Conservation (phyloP, 2,888 invertebrate genomes). For the Stenodera caucasica region DNA sequence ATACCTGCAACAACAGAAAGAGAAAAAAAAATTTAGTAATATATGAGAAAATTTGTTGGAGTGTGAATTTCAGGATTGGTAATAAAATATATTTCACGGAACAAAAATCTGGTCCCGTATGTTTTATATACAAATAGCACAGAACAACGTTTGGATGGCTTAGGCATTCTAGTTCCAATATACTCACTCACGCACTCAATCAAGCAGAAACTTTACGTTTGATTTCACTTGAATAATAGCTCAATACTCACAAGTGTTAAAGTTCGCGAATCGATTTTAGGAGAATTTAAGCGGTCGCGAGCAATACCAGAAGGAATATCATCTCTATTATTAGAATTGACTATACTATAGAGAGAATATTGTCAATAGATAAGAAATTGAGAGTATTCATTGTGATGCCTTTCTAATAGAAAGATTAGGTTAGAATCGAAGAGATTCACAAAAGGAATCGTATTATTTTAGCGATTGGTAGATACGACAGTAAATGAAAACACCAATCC, state of each 20-base stretch:
- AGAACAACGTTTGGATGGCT: slow-evolving; percentile 19
- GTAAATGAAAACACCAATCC: slow-evolving; percentile 25
- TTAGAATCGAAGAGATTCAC: slow-evolving; percentile 40
- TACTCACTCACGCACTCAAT: slow-evolving; percentile 49
- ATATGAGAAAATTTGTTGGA: slow-evolving; percentile 39
- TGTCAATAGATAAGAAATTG: slow-evolving; percentile 41
- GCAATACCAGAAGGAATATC: too few relatives aligned
- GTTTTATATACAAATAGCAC: slow-evolving; percentile 31
- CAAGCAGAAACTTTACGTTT: slow-evolving; percentile 53
- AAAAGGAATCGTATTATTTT: slow-evolving; percentile 24
- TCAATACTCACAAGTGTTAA: slow-evolving; percentile 49
- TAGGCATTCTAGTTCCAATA: slow-evolving; percentile 37
- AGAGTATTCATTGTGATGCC: slow-evolving; percentile 45
- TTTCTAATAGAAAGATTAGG: slow-evolving; percentile 46
- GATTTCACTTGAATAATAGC: slow-evolving; percentile 53
- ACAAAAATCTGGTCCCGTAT: slow-evolving; percentile 31
- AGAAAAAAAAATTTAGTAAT: too few relatives aligned
- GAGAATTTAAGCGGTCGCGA: slow-evolving; percentile 39
- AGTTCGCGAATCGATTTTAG: slow-evolving; percentile 42
- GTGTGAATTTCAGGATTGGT: slow-evolving; percentile 39
- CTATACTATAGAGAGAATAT: too few relatives aligned
- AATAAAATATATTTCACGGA: slow-evolving; percentile 39
- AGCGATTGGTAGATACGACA: slow-evolving; percentile 27
- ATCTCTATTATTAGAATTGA: too few relatives aligned
- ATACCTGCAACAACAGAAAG: slow-evolving; percentile 37